Evolutionary conservation across 2,888 invertebrate species (phyloP).

Genomic region (Melieria omissa): DNA sequence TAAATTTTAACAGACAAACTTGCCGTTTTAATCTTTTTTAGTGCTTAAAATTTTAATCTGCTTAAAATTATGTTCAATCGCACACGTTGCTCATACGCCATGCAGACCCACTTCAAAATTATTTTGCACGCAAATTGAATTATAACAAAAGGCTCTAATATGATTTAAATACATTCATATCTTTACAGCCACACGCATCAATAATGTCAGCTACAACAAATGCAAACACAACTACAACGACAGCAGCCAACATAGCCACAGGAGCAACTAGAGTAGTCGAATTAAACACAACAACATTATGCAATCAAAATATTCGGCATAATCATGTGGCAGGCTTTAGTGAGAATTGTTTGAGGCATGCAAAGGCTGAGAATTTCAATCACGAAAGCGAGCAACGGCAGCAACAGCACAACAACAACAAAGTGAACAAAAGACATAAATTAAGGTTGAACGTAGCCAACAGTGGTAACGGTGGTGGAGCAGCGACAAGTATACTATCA

Average conservation of each 20-base stretch:
- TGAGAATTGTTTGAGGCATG: conserved; percentile 18
- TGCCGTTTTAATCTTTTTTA: too few relatives aligned
- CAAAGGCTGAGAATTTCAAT: conserved; percentile 25
- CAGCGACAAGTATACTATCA: conserved; percentile 15
- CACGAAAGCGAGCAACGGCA: conserved; percentile 14
- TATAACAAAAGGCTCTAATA: too few relatives aligned
- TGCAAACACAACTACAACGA: conserved; percentile 28
- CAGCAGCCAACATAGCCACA: conserved; percentile 11
- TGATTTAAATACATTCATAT: too few relatives aligned
- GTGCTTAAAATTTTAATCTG: too few relatives aligned
- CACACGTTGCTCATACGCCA: too few relatives aligned
- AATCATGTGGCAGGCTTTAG: conserved; percentile 14
- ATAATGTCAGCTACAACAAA: conserved; percentile 25
- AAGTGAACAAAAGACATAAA: background rate
- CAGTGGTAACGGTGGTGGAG: conserved; percentile 12
- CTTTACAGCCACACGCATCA: background rate
- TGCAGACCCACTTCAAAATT: too few relatives aligned
- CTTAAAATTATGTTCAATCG: too few relatives aligned
- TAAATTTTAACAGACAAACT: too few relatives aligned
- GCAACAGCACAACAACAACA: background rate
- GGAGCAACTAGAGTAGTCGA: background rate
- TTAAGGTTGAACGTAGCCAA: background rate
- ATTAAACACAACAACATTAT: conserved; percentile 14
- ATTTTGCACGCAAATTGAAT: too few relatives aligned
- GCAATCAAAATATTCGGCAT: conserved; percentile 27